A percentile compares a stretch with the other conserved stretches of the same genome.
Evolutionary conservation across 2,113 vertebrate species (phyloP).

Genomic region (Nettapus auritus): DNA sequence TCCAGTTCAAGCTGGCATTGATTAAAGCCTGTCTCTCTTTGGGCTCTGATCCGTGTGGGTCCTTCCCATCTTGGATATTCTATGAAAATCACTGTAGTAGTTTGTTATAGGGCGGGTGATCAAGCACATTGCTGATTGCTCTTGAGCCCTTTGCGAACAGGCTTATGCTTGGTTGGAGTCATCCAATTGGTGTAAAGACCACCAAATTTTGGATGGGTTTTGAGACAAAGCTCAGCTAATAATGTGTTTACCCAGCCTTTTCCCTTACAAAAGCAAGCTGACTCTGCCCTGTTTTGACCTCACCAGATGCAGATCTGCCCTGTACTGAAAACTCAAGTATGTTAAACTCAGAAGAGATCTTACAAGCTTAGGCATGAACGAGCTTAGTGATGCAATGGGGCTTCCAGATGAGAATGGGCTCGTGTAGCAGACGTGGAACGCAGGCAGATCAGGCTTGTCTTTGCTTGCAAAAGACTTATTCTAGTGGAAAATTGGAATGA

Average conservation of each 20-base stretch:
- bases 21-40: neutral
- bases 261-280: neutral
- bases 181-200: neutral
- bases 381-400: neutral
- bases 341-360: neutral
- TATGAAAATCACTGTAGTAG: neutral
- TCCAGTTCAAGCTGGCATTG: neutral
- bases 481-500: neutral
- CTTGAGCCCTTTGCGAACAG: neutral
- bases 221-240: neutral
- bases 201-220: neutral
- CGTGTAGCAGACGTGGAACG: accelerated
- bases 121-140: neutral
- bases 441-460: neutral
- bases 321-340: neutral
- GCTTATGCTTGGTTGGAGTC: neutral
- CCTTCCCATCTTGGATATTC: neutral
- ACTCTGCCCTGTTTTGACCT: neutral
- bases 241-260: neutral
- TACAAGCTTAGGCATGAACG: neutral
- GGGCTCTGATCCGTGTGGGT: neutral
- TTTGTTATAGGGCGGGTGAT: neutral
- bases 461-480: neutral
- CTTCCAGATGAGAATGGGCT: neutral
- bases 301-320: neutral